These are phyloP conservation scores for Xestia c-nigrum DNA, from an alignment of 2,888 invertebrate species.

Conservation along the genomic window DNA sequence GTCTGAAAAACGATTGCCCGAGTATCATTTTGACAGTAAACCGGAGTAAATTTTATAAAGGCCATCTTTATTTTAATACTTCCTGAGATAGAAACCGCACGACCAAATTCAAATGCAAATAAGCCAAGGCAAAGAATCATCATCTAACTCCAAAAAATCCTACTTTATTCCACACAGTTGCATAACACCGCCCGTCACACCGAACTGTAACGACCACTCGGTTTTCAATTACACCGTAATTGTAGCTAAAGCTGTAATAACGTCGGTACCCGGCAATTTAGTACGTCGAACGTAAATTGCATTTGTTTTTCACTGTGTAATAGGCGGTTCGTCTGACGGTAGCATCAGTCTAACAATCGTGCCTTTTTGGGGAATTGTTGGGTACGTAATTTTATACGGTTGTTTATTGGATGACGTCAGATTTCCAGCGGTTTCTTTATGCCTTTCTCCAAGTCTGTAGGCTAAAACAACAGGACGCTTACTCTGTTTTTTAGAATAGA, in stretches of 20 bases:
- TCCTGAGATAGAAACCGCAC: background rate
- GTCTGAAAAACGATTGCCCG: background rate
- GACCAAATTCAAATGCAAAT: background rate
- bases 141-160: slow-evolving; percentile 54
- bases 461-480: background rate
- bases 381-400: background rate
- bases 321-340: slow-evolving; percentile 62
- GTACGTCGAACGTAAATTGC: slow-evolving; percentile 82
- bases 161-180: slow-evolving; percentile 65
- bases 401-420: slow-evolving; percentile 1
- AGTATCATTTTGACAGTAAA: background rate
- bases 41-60: too few relatives aligned
- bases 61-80: background rate
- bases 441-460: background rate
- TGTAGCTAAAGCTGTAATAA: slow-evolving; percentile 85
- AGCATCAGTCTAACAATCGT: slow-evolving; percentile 45
- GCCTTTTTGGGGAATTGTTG: slow-evolving; percentile 36
- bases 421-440: background rate
- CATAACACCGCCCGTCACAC: slow-evolving; percentile 74
- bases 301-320: slow-evolving; percentile 81
- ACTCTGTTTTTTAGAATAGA: too few relatives aligned
- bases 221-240: slow-evolving; percentile 89
- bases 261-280: slow-evolving; percentile 82
- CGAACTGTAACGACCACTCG: slow-evolving; percentile 81
- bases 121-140: slow-evolving; percentile 4